Percentiles rank a stretch among this genome's conserved stretches.
Evolutionary conservation across 2,113 vertebrate genomes (phyloP).

Genomic region (Emydocephalus ijimae): DNA sequence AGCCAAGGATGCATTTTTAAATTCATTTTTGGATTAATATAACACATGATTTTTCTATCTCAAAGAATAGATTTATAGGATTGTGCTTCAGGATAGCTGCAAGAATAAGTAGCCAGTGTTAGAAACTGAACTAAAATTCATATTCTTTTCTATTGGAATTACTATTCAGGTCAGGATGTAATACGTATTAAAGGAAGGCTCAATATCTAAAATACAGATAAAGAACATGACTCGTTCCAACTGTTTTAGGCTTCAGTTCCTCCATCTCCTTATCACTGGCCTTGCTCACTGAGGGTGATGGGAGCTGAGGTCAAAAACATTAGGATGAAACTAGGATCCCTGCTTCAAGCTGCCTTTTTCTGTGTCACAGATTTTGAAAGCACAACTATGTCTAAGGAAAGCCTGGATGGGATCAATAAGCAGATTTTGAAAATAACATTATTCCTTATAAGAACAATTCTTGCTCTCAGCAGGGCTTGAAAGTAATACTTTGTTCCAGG

Average conservation of each 20-base stretch:
- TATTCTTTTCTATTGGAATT: not conserved
- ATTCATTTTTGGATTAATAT: not conserved
- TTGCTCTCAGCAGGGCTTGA: not conserved
- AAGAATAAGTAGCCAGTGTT: not conserved
- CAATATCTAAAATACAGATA: not conserved
- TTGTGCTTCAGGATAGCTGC: not conserved
- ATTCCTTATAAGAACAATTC: not conserved
- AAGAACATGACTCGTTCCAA: not conserved
- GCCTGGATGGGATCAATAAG: not conserved
- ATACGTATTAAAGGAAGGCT: not conserved
- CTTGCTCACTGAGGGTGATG: not conserved
- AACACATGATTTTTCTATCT: not conserved
- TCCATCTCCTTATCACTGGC: not conserved
- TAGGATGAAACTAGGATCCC: not conserved
- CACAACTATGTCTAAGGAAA: not conserved
- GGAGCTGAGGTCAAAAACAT: not conserved
- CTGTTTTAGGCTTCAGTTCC: not conserved
- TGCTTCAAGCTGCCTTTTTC: not conserved
- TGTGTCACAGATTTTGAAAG: not conserved
- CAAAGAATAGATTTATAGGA: not conserved
- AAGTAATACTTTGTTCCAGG: not conserved
- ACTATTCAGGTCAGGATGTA: not conserved
- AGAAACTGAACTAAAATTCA: not conserved
- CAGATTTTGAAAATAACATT: not conserved
- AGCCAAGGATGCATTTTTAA: not conserved